Conservation (phyloP, 92 coral and sea anemone genomes). For the Palythoa heliodiscus region DNA sequence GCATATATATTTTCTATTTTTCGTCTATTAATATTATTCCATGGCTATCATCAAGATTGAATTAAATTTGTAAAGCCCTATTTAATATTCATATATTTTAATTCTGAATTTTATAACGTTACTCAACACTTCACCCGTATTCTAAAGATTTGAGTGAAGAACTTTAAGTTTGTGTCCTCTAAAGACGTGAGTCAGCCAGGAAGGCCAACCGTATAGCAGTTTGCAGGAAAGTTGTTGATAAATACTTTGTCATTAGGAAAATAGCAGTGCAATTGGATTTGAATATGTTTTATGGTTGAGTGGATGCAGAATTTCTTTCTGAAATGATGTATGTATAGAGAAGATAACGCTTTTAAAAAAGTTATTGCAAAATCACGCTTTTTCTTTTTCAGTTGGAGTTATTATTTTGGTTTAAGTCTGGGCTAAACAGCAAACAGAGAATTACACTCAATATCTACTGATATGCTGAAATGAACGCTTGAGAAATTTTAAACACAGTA, state of each 20-base stretch:
- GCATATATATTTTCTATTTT: background rate
- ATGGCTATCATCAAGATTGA: background rate
- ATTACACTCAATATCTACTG: background rate
- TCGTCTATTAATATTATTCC: background rate
- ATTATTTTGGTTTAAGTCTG: background rate
- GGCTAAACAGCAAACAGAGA: background rate
- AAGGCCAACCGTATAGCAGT: background rate
- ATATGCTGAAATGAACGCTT: background rate
- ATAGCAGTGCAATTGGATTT: conserved; percentile 18
- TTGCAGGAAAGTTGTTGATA: background rate
- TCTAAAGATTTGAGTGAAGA: no score
- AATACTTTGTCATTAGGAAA: background rate
- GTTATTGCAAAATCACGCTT: background rate
- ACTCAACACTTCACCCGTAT: no score
- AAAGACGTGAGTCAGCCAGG: no score
- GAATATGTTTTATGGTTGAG: conserved; percentile 41
- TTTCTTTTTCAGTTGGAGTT: background rate
- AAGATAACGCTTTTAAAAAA: no score
- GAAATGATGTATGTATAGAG: conserved; percentile 11
- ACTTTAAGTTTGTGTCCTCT: no score
- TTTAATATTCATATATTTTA: conserved; percentile 4
- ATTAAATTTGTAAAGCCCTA: conserved; percentile 9
- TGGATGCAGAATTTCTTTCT: conserved; percentile 30
- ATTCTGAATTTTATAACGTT: background rate
- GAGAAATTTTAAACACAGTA: background rate